Evolutionary conservation across 2,113 vertebrate genomes (phyloP).

Genomic region (Tychaedon coryphoeus): DNA sequence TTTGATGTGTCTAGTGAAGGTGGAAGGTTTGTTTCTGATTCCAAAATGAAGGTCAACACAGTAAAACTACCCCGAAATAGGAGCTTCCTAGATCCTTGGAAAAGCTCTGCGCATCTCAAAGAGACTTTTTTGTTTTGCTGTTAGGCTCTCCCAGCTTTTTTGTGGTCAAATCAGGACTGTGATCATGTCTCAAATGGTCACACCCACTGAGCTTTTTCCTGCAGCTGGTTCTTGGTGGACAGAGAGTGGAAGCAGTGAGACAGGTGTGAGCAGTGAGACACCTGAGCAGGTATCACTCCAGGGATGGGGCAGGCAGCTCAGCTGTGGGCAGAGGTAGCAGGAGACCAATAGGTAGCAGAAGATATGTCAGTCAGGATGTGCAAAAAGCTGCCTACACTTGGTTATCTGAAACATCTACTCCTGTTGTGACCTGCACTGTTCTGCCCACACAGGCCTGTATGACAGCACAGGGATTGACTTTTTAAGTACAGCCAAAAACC

Average conservation of each 20-base stretch:
- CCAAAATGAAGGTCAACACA: background rate
- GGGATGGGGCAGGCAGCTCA: background rate
- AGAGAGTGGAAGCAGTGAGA: background rate
- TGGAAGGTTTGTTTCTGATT: background rate
- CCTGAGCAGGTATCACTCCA: background rate
- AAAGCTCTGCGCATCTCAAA: background rate
- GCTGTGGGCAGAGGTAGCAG: fast-evolving
- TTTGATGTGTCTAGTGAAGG: background rate
- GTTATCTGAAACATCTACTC: fast-evolving
- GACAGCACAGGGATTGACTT: background rate
- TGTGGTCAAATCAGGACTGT: background rate
- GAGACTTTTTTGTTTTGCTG: background rate
- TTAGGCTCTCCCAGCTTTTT: background rate
- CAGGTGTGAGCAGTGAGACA: background rate
- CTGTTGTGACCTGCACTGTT: background rate
- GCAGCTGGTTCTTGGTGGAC: background rate
- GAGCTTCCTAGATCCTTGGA: background rate
- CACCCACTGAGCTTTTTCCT: background rate
- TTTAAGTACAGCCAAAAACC: fast-evolving
- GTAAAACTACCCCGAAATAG: background rate
- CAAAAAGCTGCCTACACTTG: fast-evolving
- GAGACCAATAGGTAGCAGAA: fast-evolving
- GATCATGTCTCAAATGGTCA: background rate
- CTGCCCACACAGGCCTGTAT: background rate
- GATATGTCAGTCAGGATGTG: background rate